Evolutionary conservation across 1,140 invertebrate species (phyloP), one percentile per base, ranked within the genome.

Genomic region (Diuraphis noxia): DNA sequence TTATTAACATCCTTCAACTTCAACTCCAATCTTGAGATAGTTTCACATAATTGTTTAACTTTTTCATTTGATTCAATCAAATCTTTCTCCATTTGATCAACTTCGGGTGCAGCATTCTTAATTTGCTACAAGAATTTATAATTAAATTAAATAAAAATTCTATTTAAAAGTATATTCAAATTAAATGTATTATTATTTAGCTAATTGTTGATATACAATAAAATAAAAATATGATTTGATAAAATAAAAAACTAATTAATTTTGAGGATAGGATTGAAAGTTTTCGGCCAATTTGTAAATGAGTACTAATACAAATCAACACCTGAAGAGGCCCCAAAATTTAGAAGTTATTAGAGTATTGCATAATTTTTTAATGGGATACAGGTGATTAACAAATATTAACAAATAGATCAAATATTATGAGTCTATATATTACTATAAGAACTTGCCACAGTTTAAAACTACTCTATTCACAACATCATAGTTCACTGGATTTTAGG

Each of bases 1-100:
- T 9, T 81, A 81, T 17, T 49, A 36, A 82, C 72, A 81, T 91
- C 43, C 6, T 91, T 38, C 17, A 91, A 52, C 46, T 46, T 79
- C 30, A 49, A 36, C 25, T 91, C 89, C 9, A 91, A 79, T 52
- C 21, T 91, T 79, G 34, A 49, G 82, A 82, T 36, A 52, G 77
- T 52, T 52, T 82, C 77, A 82, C 89, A 82, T 25, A 91, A 52
- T 38, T 30, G 38, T 91, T 82, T 52, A 30, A 91, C 77, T 82
- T 91, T 91, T 23, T 91, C 23, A 38, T 91, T 91, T 52, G 89
- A 79, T 81, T 82, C 77, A 38, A 46, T 19, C 7, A 91, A 81
- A 30, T 91, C 43, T 19, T 38, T 91, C 49, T 91, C 89, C 41
- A 91, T 19, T 40, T 52, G n/a, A 82, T 91, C 89, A 81, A 91